phyloP scores from a whole-genome alignment of 2,888 invertebrate species.

The Caenorhabditis imperialis region DNA sequence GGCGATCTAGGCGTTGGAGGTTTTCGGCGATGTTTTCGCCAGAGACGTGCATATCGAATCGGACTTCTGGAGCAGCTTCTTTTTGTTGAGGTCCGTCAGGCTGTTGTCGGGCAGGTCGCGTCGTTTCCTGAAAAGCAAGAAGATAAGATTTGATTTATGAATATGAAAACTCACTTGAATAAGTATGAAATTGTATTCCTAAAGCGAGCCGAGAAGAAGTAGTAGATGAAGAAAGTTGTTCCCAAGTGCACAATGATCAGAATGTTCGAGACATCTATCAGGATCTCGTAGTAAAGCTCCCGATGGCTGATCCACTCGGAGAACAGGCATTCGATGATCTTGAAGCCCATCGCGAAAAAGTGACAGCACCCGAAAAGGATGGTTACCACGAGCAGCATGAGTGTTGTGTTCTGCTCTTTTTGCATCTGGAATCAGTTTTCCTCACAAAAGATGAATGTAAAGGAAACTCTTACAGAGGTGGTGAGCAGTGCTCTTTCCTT shows the following conservation, averaged over 20 bases:
- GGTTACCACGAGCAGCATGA: slow-evolving; percentile 52
- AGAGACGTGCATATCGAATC: slow-evolving; percentile 42
- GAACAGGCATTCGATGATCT: slow-evolving; percentile 41
- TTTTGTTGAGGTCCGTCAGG: slow-evolving; percentile 35
- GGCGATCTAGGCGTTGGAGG: slow-evolving; percentile 25
- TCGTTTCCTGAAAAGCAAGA: slow-evolving; percentile 32
- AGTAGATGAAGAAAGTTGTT: slow-evolving; percentile 54
- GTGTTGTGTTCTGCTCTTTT: slow-evolving; percentile 56
- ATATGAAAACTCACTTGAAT: slow-evolving; percentile 31
- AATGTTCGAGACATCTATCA: slow-evolving; percentile 45
- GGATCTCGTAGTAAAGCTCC: slow-evolving; percentile 35
- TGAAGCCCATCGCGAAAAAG: slow-evolving; percentile 50
- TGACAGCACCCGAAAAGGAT: slow-evolving; percentile 52
- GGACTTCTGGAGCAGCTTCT: slow-evolving; percentile 36
- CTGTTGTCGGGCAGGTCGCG: slow-evolving; percentile 37
- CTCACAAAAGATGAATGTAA: no score
- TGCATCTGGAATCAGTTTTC: slow-evolving; percentile 38
- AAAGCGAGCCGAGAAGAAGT: slow-evolving; percentile 48
- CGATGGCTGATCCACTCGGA: slow-evolving; percentile 28
- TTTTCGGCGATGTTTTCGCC: slow-evolving; percentile 40
- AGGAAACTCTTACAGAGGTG: slow-evolving; percentile 28
- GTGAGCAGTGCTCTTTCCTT: slow-evolving; percentile 45
- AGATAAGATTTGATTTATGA: no score
- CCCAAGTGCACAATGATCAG: slow-evolving; percentile 50
- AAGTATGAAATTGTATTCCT: slow-evolving; percentile 37